Evolutionary conservation across 2,797 vertebrate genomes (phyloP).

Genomic region (Phrynocephalus guinanensis): DNA sequence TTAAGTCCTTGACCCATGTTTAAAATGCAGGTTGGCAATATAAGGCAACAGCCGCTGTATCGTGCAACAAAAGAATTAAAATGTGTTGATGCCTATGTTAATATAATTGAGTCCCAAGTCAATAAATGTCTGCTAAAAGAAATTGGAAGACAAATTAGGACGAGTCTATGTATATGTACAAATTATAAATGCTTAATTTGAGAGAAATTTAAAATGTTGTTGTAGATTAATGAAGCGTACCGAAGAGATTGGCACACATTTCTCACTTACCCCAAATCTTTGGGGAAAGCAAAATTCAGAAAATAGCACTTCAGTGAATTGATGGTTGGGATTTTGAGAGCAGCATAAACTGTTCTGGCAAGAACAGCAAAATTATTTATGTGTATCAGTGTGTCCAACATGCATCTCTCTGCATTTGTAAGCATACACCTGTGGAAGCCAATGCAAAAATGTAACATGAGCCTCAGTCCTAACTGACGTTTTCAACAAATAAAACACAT

Average conservation of each 20-base stretch:
- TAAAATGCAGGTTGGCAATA: background rate
- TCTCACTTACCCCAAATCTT: background rate
- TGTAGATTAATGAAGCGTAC: background rate
- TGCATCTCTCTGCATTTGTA: background rate
- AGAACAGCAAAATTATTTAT: background rate
- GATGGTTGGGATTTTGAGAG: background rate
- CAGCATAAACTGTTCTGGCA: background rate
- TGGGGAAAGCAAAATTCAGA: background rate
- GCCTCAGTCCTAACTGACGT: background rate
- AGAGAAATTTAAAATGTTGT: background rate
- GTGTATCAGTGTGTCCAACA: background rate
- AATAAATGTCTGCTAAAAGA: background rate
- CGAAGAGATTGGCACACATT: background rate
- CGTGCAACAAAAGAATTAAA: background rate
- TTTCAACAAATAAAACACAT: background rate
- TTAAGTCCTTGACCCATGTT: too few species aligned
- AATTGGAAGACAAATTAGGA: background rate
- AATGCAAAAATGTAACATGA: background rate
- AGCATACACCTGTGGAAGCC: background rate
- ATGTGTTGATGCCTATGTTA: background rate
- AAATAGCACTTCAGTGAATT: background rate
- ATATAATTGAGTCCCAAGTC: background rate
- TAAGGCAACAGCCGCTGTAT: background rate
- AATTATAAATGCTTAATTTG: background rate
- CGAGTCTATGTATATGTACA: too few species aligned